Percentiles rank a stretch among this genome's conserved stretches.
phyloP scores from a whole-genome alignment of 2,113 vertebrate species.

The Rhipidura dahli region DNA sequence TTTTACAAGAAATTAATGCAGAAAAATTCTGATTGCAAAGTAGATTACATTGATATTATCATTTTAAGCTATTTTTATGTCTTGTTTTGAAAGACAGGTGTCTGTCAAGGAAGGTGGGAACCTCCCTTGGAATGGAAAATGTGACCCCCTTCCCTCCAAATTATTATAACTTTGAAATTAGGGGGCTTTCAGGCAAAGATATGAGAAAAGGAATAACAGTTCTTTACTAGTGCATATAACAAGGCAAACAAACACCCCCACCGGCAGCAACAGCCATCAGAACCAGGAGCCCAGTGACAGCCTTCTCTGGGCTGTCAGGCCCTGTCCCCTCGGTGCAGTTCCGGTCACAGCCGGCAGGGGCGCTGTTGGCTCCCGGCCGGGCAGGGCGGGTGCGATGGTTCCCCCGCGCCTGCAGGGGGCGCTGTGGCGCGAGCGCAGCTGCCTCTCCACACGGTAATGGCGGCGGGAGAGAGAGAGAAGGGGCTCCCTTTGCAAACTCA shows the following conservation, averaged over 20 bases:
- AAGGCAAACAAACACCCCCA: neutral
- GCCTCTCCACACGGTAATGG: rapidly evolving
- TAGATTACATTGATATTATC: neutral
- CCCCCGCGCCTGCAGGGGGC: neutral
- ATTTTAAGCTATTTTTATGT: neutral
- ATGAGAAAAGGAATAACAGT: neutral
- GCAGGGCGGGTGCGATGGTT: neutral
- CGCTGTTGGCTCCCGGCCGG: neutral
- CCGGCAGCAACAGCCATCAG: too few species aligned
- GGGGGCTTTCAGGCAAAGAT: neutral
- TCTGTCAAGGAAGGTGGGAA: neutral
- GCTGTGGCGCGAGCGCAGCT: rapidly evolving
- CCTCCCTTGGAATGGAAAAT: neutral
- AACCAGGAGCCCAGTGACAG: neutral
- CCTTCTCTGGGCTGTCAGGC: rapidly evolving
- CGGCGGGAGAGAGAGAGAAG: neutral
- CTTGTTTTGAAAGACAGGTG: neutral
- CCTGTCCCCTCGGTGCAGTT: neutral
- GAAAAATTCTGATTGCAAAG: neutral
- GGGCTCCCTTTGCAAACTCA: neutral
- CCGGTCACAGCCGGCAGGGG: neutral
- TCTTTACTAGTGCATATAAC: neutral
- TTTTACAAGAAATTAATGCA: neutral
- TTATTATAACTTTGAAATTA: neutral
- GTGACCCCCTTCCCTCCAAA: neutral